Conservation (phyloP, 2,797 vertebrate genomes). For the Coregonus sp. region DNA sequence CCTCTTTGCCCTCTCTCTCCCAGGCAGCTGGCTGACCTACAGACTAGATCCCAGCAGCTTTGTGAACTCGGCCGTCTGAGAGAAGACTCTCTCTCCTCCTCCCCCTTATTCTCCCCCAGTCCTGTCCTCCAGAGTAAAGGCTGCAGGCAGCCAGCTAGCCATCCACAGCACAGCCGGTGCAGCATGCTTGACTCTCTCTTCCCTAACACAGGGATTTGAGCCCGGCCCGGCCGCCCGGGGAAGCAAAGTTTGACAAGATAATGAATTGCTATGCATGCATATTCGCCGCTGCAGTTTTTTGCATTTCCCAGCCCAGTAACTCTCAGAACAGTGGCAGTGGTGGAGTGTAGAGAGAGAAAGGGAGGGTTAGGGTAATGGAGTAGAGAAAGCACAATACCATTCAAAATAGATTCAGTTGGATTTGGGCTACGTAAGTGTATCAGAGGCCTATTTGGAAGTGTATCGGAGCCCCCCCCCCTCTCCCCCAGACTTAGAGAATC, state of each 20-base stretch:
- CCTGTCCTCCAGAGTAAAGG: neutral
- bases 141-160: constrained; percentile 29
- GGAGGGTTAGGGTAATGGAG: constrained; percentile 15
- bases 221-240: constrained; percentile 49
- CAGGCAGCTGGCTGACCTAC: constrained; percentile 17
- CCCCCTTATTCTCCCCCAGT: constrained; percentile 8
- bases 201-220: constrained; percentile 30
- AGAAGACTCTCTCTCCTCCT: constrained; percentile 10
- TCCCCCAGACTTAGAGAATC: neutral
- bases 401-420: constrained; percentile 43
- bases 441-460: constrained; percentile 2
- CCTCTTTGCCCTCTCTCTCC: neutral
- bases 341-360: neutral
- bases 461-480: neutral
- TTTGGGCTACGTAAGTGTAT: constrained; percentile 12
- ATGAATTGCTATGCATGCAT: constrained; percentile 74
- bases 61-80: constrained; percentile 30
- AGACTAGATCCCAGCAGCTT: constrained; percentile 28
- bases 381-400: constrained; percentile 27
- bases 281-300: constrained; percentile 68
- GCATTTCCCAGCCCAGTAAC: constrained; percentile 77
- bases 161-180: constrained; percentile 7
- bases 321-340: constrained; percentile 40
- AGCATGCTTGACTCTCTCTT: constrained; percentile 5
- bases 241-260: constrained; percentile 75